These are phyloP conservation scores for Coptodon bakossiorum DNA, from an alignment of 2,113 vertebrate species.

Conservation along the genomic window DNA sequence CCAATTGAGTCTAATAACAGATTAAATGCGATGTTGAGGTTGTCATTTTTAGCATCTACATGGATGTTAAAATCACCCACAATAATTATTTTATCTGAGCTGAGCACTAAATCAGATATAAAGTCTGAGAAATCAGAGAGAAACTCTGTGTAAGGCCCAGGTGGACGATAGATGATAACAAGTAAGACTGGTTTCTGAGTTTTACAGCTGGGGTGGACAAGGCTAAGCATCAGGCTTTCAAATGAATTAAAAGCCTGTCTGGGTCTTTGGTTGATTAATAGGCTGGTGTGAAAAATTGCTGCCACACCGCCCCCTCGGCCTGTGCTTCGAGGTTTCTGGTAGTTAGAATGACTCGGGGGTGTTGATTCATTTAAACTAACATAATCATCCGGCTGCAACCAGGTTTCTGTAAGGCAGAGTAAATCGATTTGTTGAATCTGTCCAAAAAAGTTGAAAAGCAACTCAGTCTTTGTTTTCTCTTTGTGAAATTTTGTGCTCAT, in stretches of 20 bases:
- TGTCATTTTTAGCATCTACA: fast-evolving
- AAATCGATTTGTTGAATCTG: background rate
- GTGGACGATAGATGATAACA: too few relatives aligned
- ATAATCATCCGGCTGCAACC: background rate
- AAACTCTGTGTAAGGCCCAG: fast-evolving
- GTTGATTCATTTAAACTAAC: background rate
- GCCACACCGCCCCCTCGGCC: fast-evolving
- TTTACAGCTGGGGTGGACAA: too few relatives aligned
- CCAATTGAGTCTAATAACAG: too few relatives aligned
- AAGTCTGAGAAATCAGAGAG: background rate
- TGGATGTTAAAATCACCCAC: background rate
- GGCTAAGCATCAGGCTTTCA: too few relatives aligned
- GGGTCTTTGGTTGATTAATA: background rate
- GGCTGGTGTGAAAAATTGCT: background rate
- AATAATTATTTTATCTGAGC: background rate
- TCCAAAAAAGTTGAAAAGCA: too few relatives aligned
- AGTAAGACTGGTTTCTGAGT: too few relatives aligned
- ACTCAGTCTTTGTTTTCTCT: too few relatives aligned
- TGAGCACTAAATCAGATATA: fast-evolving
- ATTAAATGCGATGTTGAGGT: background rate
- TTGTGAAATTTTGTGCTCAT: too few relatives aligned
- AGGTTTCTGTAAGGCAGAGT: background rate
- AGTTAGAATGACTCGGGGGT: fast-evolving
- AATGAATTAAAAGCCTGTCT: too few relatives aligned
- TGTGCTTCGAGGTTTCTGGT: background rate